These are phyloP conservation scores for Drosophila lacertosa DNA, from an alignment of 1,140 invertebrate genomes.

Conservation along the genomic window DNA sequence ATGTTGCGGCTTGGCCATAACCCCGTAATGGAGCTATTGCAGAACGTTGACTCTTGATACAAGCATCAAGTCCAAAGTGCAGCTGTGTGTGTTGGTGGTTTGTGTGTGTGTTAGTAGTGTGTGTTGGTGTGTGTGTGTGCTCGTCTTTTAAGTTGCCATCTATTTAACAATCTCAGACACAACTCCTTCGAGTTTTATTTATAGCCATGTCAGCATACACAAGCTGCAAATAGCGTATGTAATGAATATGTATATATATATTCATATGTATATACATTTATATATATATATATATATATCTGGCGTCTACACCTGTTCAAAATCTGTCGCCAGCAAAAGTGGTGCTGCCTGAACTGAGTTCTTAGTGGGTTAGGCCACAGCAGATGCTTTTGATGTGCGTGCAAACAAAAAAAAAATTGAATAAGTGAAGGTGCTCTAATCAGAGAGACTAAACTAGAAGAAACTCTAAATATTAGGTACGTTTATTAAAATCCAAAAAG, in stretches of 20 bases:
- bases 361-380: slow-evolving; percentile 10
- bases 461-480: too few relatives aligned
- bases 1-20: slow-evolving; percentile 69
- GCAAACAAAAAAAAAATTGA: too few relatives aligned
- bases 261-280: too few relatives aligned
- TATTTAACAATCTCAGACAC: slow-evolving; percentile 24
- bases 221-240: slow-evolving; percentile 17
- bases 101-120: neutral
- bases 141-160: slow-evolving; percentile 19
- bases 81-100: slow-evolving; percentile 7
- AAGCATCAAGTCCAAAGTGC: slow-evolving; percentile 25
- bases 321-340: slow-evolving; percentile 60
- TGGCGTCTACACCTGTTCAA: slow-evolving; percentile 71
- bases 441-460: too few relatives aligned
- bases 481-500: too few relatives aligned
- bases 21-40: slow-evolving; percentile 42
- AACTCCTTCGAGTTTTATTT: slow-evolving; percentile 46
- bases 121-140: slow-evolving; percentile 4
- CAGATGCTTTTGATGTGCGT: too few relatives aligned
- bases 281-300: too few relatives aligned
- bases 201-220: slow-evolving; percentile 37
- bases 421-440: too few relatives aligned
- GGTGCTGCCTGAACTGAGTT: slow-evolving; percentile 12
- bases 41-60: slow-evolving; percentile 26
- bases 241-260: slow-evolving; percentile 17